Evolutionary conservation across 30 jellyfish, hydroid and myxozoan species (phyloP).

Genomic region (Aurelia aurita complex sp. Pacific): DNA sequence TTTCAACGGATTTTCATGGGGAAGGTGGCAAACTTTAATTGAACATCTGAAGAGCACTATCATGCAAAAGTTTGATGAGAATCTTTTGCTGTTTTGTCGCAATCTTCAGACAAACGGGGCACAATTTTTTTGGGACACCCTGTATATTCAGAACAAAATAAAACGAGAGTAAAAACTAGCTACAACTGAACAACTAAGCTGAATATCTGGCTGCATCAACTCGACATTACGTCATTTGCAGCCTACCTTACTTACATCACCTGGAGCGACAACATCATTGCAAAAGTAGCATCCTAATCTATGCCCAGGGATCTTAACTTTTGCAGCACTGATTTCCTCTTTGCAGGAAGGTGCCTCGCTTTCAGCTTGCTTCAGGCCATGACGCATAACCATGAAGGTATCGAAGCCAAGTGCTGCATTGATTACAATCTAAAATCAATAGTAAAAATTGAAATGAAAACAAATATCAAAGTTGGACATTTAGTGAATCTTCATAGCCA

Average conservation of each 20-base stretch:
- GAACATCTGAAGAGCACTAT: no score
- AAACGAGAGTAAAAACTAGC: background rate
- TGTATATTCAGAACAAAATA: no score
- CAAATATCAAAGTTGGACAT: no score
- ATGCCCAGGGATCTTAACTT: slow-evolving; percentile 75
- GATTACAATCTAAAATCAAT: slow-evolving; percentile 69
- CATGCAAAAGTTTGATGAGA: no score
- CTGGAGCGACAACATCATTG: slow-evolving; percentile 98
- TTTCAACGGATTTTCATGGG: no score
- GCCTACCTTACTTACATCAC: slow-evolving; percentile 96
- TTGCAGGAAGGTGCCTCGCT: background rate
- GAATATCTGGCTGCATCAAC: slow-evolving; percentile 5
- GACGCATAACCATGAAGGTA: slow-evolving; percentile 94
- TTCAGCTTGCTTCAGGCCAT: slow-evolving; percentile 64
- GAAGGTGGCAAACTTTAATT: no score
- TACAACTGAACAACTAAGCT: background rate
- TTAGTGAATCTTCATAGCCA: no score
- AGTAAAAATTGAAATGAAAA: background rate
- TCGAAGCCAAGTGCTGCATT: slow-evolving; percentile 99
- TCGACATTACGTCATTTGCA: slow-evolving; percentile 23
- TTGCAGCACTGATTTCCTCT: slow-evolving; percentile 47
- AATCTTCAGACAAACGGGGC: no score
- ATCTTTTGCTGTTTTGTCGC: no score
- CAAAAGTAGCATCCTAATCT: slow-evolving; percentile 95
- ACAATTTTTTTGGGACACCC: no score